A percentile compares a stretch with the other conserved stretches of the same genome.
phyloP scores from a whole-genome alignment of 2,797 vertebrate species.

The Apogon hyalosoma region DNA sequence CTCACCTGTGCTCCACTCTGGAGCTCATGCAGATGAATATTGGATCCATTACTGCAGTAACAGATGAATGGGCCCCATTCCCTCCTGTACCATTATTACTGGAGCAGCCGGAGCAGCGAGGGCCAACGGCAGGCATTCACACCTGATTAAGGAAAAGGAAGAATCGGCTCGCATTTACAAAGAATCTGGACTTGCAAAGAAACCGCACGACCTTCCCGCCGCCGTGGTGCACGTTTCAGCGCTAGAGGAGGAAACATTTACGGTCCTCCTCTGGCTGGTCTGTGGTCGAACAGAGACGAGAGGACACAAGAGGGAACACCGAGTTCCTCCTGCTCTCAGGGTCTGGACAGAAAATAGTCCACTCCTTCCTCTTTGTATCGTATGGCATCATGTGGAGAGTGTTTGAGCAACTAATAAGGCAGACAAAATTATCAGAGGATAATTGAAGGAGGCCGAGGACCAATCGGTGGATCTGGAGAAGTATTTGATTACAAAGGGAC shows the following conservation, averaged over 20 bases:
- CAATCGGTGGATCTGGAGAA: constrained; percentile 31
- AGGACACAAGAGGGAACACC: constrained; percentile 71
- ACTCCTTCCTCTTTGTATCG: constrained; percentile 18
- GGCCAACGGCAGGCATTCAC: constrained; percentile 43
- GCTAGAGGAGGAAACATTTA: constrained; percentile 59
- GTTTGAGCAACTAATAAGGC: constrained; percentile 34
- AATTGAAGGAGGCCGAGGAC: constrained; percentile 50
- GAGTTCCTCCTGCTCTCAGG: constrained; percentile 58
- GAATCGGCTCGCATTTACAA: constrained; percentile 44
- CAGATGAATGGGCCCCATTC: constrained; percentile 38
- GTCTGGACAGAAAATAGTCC: constrained; percentile 46
- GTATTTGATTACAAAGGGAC: constrained; percentile 29
- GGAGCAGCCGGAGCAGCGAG: constrained; percentile 25
- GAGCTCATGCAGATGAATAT: constrained; percentile 45
- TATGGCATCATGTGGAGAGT: constrained; percentile 31
- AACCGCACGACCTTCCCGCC: constrained; percentile 10
- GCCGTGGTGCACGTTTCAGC: constrained; percentile 27
- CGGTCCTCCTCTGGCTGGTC: no score
- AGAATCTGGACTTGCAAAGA: constrained; percentile 31
- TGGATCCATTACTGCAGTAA: constrained; percentile 55
- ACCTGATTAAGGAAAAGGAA: constrained; percentile 49
- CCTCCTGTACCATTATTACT: constrained; percentile 49
- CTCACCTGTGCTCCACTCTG: constrained; percentile 34
- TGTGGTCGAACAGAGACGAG: constrained; percentile 53
- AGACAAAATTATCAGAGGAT: constrained; percentile 53